Evolutionary conservation across 1,140 invertebrate genomes (phyloP), one percentile per base, ranked within the genome.

Genomic region (Catajapyx aquilonaris): DNA sequence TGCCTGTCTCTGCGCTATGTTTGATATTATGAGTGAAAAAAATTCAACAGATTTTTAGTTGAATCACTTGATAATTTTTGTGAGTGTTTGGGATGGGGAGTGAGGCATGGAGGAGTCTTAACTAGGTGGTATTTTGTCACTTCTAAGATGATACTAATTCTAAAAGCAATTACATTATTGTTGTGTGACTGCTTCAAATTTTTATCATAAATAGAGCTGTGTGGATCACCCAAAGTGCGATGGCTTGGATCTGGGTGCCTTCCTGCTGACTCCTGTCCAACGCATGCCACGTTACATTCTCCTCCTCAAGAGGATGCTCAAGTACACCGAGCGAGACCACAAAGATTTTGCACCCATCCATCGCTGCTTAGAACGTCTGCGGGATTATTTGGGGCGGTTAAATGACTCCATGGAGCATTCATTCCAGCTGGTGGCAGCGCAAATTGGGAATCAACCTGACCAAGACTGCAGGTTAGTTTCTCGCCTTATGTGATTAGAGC

Each of bases 371-470:
- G 42, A 48, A 23, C 41, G 51, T 9, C 48, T 60, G 11, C 41
- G 48, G 21, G 50, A 49, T 16, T 59, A 56, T 46, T 43, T 60
- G 3, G 45, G 45, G 11, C 40, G 51, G 16, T 47, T 59, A 17
- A 58, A 58, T 45, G 52, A 55, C 39, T 52, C 56, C 25, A 53
- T 60, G 44, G 53, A 58, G 35, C 48, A 54, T 32, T 53, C 54
- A n/a, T 52, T 59, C 40, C 52, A 55, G 37, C 44, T 55, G 31
- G 51, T 55, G 16, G 46, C 48, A 16, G 43, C 44, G 15, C 46
- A 51, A 23, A 47, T 48, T 15, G 44, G 33, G n/a, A 39, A 41
- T 11, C 46, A 42, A 33, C 36, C 40, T 7, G 30, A 42, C 22
- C 11, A 16, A 22, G 41, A 45, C 4, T 20, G 28, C 10, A 10